Conservation (phyloP, 2,888 invertebrate species). For the Galerucella calmariensis region DNA sequence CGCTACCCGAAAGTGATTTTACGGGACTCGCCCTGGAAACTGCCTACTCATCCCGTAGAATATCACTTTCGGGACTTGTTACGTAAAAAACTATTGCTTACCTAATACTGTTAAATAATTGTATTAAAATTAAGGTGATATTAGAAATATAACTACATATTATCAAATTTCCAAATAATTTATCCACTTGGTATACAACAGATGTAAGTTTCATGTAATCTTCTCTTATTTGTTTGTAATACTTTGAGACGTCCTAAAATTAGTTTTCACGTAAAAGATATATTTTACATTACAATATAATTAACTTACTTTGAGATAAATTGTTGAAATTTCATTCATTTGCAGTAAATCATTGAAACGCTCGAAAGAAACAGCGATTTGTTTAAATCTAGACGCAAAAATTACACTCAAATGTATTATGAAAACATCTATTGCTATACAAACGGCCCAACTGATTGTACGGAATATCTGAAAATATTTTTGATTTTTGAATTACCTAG, state of each 20-base stretch:
- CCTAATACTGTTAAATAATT: conserved; percentile 58
- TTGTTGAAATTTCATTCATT: background rate
- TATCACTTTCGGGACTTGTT: too few relatives aligned
- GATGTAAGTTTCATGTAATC: conserved; percentile 49
- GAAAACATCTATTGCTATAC: conserved; percentile 79
- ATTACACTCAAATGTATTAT: conserved; percentile 77
- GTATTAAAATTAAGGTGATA: conserved; percentile 51
- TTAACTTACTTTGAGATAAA: background rate
- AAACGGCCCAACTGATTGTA: conserved; percentile 64
- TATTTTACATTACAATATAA: background rate
- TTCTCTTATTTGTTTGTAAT: conserved; percentile 50
- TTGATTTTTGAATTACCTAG: too few relatives aligned
- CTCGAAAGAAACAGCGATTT: conserved; percentile 52
- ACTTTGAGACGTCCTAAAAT: conserved; percentile 21
- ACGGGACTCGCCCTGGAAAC: too few relatives aligned
- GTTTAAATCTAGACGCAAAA: conserved; percentile 71
- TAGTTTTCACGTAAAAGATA: conserved; percentile 3
- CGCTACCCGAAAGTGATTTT: too few relatives aligned
- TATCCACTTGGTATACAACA: conserved; percentile 44
- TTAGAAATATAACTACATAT: conserved; percentile 50
- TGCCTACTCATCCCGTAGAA: too few relatives aligned
- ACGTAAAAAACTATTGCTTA: conserved; percentile 51
- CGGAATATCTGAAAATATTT: conserved; percentile 36
- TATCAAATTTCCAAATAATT: conserved; percentile 47
- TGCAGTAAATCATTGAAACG: conserved; percentile 6